These are phyloP conservation scores for Tuberolachnus salignus DNA, from an alignment of 2,888 invertebrate genomes.

Conservation along the genomic window DNA sequence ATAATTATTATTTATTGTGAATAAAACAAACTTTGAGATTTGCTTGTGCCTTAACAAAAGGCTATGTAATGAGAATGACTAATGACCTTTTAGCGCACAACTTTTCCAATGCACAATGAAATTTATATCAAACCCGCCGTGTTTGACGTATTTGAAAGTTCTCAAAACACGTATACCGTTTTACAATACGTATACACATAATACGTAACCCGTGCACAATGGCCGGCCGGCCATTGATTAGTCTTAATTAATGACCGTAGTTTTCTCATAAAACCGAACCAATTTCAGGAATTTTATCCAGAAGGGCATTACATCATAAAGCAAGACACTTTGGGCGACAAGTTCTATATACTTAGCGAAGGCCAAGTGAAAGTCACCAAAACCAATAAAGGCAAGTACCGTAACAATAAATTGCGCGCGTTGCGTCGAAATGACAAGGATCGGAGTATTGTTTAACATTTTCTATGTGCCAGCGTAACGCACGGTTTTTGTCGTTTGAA, in stretches of 20 bases:
- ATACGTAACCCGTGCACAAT: no score
- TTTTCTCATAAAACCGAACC: conserved; percentile 47
- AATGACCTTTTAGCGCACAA: conserved; percentile 1
- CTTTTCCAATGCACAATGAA: not conserved
- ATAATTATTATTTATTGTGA: not conserved
- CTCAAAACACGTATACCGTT: not conserved
- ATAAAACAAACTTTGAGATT: conserved; percentile 29
- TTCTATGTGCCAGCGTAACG: no score
- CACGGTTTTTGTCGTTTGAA: not conserved
- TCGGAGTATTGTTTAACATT: not conserved
- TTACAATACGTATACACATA: not conserved
- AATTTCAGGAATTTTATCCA: conserved; percentile 68
- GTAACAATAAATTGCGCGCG: not conserved
- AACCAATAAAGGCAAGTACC: conserved; percentile 62
- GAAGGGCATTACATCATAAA: conserved; percentile 70
- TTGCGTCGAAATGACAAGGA: no score
- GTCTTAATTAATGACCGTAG: conserved; percentile 6
- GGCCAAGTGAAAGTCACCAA: conserved; percentile 68
- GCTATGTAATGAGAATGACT: not conserved
- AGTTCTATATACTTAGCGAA: conserved; percentile 71
- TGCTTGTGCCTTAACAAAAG: conserved; percentile 10
- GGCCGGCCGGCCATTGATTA: not conserved
- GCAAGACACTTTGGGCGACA: conserved; percentile 71
- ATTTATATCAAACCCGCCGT: not conserved
- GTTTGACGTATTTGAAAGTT: conserved; percentile 31